Evolutionary conservation across 2,888 invertebrate species (phyloP).

Genomic region (Lamproptera curius): DNA sequence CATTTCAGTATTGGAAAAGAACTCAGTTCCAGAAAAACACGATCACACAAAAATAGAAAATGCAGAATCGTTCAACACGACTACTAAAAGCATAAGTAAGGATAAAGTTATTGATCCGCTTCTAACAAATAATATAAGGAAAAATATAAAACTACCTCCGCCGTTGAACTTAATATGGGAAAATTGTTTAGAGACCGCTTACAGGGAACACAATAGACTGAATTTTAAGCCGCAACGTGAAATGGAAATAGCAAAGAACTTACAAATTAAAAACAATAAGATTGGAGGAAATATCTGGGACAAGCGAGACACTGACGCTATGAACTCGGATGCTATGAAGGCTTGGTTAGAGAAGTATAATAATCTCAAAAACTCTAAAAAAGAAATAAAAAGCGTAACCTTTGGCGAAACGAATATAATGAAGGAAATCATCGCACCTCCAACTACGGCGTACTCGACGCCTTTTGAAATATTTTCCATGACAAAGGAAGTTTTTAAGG

Average conservation of each 20-base stretch:
- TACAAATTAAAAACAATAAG: slow-evolving; percentile 34
- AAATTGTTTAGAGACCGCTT: slow-evolving; percentile 54
- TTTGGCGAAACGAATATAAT: slow-evolving; percentile 39
- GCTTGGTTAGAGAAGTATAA: slow-evolving; percentile 58
- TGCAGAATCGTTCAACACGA: slow-evolving; percentile 32
- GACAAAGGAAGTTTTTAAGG: slow-evolving; percentile 51
- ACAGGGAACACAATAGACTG: slow-evolving; percentile 38
- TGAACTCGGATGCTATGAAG: slow-evolving; percentile 43
- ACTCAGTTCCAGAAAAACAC: slow-evolving; percentile 40
- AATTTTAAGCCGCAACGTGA: slow-evolving; percentile 36
- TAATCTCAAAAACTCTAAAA: slow-evolving; percentile 44
- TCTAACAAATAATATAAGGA: slow-evolving; percentile 3
- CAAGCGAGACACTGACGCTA: slow-evolving; percentile 47
- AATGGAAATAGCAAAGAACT: slow-evolving; percentile 40
- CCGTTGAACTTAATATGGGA: slow-evolving; percentile 57
- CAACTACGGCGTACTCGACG: slow-evolving; percentile 16
- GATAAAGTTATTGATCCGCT: slow-evolving; percentile 21
- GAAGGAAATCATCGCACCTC: slow-evolving; percentile 36
- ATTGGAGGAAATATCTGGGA: slow-evolving; percentile 40
- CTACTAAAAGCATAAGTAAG: too few species aligned
- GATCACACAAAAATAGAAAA: slow-evolving; percentile 39
- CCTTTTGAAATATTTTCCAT: slow-evolving; percentile 53
- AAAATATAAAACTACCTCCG: slow-evolving; percentile 29
- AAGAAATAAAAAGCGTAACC: slow-evolving; percentile 41
- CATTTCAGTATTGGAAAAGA: slow-evolving; percentile 46